Percentiles rank a stretch among this genome's conserved stretches.
These are phyloP conservation scores for Nicator chloris DNA, from an alignment of 2,113 vertebrate genomes.

Conservation along the genomic window DNA sequence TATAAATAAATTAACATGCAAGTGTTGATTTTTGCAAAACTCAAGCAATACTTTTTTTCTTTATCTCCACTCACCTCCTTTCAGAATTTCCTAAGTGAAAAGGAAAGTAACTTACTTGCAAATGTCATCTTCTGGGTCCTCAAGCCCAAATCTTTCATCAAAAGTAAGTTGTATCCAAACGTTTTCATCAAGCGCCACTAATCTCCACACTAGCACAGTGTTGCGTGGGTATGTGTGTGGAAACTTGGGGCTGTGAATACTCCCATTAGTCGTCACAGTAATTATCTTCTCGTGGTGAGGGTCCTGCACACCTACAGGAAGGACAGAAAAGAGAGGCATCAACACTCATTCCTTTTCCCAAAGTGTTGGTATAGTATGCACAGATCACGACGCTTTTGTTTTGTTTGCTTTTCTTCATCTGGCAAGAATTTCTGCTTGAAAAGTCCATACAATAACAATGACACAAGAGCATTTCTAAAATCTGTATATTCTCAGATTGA, in stretches of 20 bases:
- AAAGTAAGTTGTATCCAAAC: slow-evolving; percentile 93
- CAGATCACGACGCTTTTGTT: neutral
- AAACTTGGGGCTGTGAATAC: slow-evolving; percentile 93
- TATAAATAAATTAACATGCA: neutral
- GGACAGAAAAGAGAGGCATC: slow-evolving; percentile 35
- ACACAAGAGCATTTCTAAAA: neutral
- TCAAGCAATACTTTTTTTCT: neutral
- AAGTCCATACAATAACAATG: neutral
- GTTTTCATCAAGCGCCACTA: slow-evolving; percentile 83
- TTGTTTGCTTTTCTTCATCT: neutral
- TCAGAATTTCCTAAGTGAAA: neutral
- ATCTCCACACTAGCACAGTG: slow-evolving; percentile 86
- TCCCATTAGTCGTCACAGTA: slow-evolving; percentile 87
- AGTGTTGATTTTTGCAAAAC: neutral
- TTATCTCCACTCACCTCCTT: neutral
- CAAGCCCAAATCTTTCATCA: slow-evolving; percentile 93
- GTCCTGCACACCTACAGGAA: slow-evolving; percentile 87
- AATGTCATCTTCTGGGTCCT: slow-evolving; percentile 93
- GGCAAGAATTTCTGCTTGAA: neutral
- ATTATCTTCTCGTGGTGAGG: slow-evolving; percentile 93
- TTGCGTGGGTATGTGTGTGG: slow-evolving; percentile 90
- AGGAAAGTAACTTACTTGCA: slow-evolving; percentile 89
- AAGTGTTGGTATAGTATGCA: neutral
- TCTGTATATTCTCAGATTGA: neutral
- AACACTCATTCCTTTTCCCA: neutral